These are phyloP conservation scores for Tricholaema leucomelas DNA, from an alignment of 2,113 vertebrate genomes.

Conservation along the genomic window DNA sequence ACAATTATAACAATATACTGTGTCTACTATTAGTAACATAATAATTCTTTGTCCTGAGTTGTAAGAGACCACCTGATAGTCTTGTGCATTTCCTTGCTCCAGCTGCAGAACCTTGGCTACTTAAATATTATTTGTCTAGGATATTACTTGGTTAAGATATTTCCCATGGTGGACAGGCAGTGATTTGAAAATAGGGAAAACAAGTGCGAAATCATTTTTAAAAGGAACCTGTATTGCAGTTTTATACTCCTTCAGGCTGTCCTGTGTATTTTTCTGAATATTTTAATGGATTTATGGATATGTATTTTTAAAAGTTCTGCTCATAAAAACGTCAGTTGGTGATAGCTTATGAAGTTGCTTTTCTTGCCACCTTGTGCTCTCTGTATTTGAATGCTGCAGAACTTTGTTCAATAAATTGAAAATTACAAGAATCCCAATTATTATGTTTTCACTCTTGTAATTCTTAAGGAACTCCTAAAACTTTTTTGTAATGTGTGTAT, in stretches of 20 bases:
- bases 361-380: neutral
- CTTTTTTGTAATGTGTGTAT: neutral
- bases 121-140: constrained; percentile 9
- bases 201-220: neutral
- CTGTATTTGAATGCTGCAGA: constrained; percentile 42
- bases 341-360: constrained; percentile 19
- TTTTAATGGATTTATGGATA: constrained; percentile 22
- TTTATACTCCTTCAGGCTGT: constrained; percentile 41
- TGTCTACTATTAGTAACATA: neutral
- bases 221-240: neutral
- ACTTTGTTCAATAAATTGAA: constrained; percentile 25
- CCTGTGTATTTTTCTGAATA: constrained; percentile 36
- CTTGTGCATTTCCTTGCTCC: neutral
- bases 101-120: neutral
- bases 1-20: neutral
- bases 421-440: neutral
- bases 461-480: neutral
- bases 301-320: constrained; percentile 13
- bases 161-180: neutral
- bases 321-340: constrained; percentile 29
- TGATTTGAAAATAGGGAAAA: constrained; percentile 13
- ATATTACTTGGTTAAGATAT: constrained; percentile 37
- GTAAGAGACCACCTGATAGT: neutral
- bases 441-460: neutral
- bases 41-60: constrained; percentile 18